These are phyloP conservation scores for Trilocha varians DNA, from an alignment of 2,888 invertebrate species.

Conservation along the genomic window DNA sequence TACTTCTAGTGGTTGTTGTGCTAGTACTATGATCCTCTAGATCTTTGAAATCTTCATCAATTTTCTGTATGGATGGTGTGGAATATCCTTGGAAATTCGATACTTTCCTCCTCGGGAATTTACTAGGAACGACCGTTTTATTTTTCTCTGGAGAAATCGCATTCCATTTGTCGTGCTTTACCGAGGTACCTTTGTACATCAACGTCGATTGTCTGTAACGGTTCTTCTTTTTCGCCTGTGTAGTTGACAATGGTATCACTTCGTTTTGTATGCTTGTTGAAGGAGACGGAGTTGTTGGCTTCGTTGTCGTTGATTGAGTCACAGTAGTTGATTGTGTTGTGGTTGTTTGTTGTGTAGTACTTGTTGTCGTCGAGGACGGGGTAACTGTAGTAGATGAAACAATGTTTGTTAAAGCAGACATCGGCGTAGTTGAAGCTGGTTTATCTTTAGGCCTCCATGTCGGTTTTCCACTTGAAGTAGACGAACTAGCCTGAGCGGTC, in stretches of 20 bases:
- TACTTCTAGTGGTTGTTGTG: constrained; percentile 13
- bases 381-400: constrained; percentile 23
- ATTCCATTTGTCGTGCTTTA: constrained; percentile 61
- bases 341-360: constrained; percentile 9
- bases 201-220: constrained; percentile 59
- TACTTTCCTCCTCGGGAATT: constrained; percentile 44
- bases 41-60: constrained; percentile 24
- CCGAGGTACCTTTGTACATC: constrained; percentile 59
- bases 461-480: constrained; percentile 26
- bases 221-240: constrained; percentile 40
- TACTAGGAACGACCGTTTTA: constrained; percentile 20
- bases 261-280: constrained; percentile 11
- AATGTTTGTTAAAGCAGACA: constrained; percentile 18
- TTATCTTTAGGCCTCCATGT: constrained; percentile 14
- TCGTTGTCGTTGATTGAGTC: constrained; percentile 14
- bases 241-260: constrained; percentile 20
- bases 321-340: constrained; percentile 17
- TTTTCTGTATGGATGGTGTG: constrained; percentile 34
- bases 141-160: constrained; percentile 25
- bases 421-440: constrained; percentile 16
- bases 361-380: constrained; percentile 14
- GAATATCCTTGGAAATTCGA: constrained; percentile 60
- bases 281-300: constrained; percentile 13
- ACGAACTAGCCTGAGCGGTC: constrained; percentile 49
- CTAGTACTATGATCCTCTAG: constrained; percentile 32